Evolutionary conservation across 2,888 invertebrate species (phyloP).

Genomic region (Chrysomela aeneicollis): DNA sequence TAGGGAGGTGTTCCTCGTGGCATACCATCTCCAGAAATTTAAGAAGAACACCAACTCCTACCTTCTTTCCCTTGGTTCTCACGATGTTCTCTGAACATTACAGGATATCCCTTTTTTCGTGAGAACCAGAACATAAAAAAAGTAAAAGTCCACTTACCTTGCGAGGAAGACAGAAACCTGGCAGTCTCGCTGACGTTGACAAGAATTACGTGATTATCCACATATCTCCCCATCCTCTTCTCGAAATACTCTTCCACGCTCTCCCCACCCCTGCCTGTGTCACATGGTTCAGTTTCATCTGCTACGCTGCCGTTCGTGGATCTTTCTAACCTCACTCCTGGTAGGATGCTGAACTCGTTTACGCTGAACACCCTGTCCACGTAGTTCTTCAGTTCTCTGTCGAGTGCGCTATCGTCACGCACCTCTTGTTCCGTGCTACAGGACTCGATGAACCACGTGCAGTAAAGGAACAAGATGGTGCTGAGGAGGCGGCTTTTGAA

Average conservation of each 20-base stretch:
- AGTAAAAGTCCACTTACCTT: too few species aligned
- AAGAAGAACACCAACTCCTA: too few species aligned
- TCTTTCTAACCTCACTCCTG: slow-evolving; percentile 66
- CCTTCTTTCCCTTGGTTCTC: too few species aligned
- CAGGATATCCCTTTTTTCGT: too few species aligned
- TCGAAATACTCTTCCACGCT: slow-evolving; percentile 66
- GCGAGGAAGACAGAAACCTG: slow-evolving; percentile 61
- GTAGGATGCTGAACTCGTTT: slow-evolving; percentile 67
- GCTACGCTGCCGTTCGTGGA: slow-evolving; percentile 34
- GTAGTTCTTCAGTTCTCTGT: slow-evolving; percentile 65
- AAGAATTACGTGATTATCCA: slow-evolving; percentile 69
- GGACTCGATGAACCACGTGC: slow-evolving; percentile 35
- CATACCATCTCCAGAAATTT: too few species aligned
- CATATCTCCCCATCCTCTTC: slow-evolving; percentile 68
- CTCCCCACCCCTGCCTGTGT: slow-evolving; percentile 59
- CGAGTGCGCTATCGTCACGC: slow-evolving; percentile 56
- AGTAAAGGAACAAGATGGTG: slow-evolving; percentile 15
- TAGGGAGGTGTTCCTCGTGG: too few species aligned
- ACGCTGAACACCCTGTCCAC: slow-evolving; percentile 67
- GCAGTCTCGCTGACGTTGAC: slow-evolving; percentile 75
- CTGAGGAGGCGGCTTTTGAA: too few species aligned
- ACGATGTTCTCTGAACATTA: too few species aligned
- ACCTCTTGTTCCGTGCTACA: slow-evolving; percentile 37
- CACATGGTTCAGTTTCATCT: slow-evolving; percentile 52
- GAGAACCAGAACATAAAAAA: too few species aligned